A percentile compares a stretch with the other conserved stretches of the same genome.
These are phyloP conservation scores for Valencia hispanica DNA, from an alignment of 2,797 vertebrate genomes.

Conservation along the genomic window DNA sequence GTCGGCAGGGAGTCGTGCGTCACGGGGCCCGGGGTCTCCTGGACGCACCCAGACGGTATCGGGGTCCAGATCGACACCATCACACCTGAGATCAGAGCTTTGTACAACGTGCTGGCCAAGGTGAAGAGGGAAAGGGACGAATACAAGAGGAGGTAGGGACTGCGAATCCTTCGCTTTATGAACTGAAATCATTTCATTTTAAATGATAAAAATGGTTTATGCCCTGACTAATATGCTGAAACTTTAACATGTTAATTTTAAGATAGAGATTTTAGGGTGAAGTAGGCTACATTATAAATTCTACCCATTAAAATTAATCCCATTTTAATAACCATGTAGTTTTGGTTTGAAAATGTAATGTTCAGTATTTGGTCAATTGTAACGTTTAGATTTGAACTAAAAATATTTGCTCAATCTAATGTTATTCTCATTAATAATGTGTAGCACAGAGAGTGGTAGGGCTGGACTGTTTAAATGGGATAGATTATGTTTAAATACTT, in stretches of 20 bases:
- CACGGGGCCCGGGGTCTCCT: conserved; percentile 84
- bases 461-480: no score
- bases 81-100: conserved; percentile 91
- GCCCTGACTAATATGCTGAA: not conserved
- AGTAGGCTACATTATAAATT: not conserved
- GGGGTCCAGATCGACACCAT: conserved; percentile 94
- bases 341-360: not conserved
- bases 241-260: no score
- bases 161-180: no score
- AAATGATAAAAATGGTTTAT: not conserved
- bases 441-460: not conserved
- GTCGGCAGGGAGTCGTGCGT: conserved; percentile 81
- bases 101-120: conserved; percentile 94
- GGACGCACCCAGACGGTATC: conserved; percentile 89
- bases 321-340: not conserved
- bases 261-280: not conserved
- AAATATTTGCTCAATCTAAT: not conserved
- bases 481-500: not conserved
- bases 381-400: not conserved
- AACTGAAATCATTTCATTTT: not conserved
- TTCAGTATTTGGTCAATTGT: not conserved
- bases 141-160: conserved; percentile 89
- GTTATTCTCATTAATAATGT: not conserved
- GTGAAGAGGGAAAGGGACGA: conserved; percentile 93
- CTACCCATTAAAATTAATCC: not conserved